Base-by-base conservation (phyloP, 2,797 vertebrate species). In the Nannoperca obscura region DNA sequence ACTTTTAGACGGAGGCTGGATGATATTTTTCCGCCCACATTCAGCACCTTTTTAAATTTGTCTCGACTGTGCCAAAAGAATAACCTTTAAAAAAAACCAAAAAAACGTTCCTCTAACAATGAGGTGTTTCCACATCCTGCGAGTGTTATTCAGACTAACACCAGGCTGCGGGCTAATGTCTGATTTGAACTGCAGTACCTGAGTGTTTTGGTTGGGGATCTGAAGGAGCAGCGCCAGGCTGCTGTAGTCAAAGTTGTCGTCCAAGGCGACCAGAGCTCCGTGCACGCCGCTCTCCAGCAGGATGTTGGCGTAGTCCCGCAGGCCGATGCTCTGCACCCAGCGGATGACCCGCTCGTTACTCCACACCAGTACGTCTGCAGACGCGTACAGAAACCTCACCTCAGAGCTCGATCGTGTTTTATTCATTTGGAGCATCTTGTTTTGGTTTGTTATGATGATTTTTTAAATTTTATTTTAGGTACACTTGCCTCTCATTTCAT, bases 191-290 rank as follows among this genome's bases (percentile, higher is more conserved):
- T 46, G 69, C 1, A 22, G 55, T 65, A 96, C 98, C 97, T 99
- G 98, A 93, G 98, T 99, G 93, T 97, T 99, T 93, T 99, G 98
- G 77, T 91, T 99, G 90, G 98, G 98, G 88, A 99, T 99, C 94
- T 99, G 98, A 88, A 99, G 96, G 81, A 99, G 93, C 84, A 99
- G 95, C 58, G 98, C 98, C 93, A 99, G 94, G 93, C 98, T 99
- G 95, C 96, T 97, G 92, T 98, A 99, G 95, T 99, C 98, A 72
- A 99, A 99, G 93, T 99, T 99, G 89, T 99, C 97, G 27, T 99
- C 98, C 81, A 99, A 92, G 72, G 97, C 97, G 77, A 99, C 96
- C 64, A 99, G 97, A 20, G 97, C 97, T 11, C 98, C 98, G 13
- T 99, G 98, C n/a, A 99, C 97, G 3, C 98, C 98, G 60, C 98